Percentiles rank a stretch among this genome's conserved stretches.
Evolutionary conservation across 2,113 vertebrate genomes (phyloP).

Genomic region (Chaenocephalus aceratus): DNA sequence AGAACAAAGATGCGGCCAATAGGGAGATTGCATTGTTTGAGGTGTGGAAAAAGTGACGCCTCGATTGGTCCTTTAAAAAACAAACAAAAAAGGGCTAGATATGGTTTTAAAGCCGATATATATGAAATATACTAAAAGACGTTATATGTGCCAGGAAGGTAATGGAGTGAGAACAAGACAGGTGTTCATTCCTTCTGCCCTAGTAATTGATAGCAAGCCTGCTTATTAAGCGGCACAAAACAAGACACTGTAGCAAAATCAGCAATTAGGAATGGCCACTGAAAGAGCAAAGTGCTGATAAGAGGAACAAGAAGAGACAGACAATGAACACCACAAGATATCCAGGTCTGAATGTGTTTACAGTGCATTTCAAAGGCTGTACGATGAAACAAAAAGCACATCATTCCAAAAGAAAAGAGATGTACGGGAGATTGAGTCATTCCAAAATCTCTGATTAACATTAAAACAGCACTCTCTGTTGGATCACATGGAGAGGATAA

Average conservation of each 20-base stretch:
- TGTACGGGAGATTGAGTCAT: neutral
- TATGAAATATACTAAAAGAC: slow-evolving; percentile 55
- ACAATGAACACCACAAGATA: neutral
- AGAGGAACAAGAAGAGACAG: neutral
- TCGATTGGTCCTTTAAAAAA: slow-evolving; percentile 24
- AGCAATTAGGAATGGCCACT: slow-evolving; percentile 49
- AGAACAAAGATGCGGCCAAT: slow-evolving; percentile 50
- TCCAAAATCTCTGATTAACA: slow-evolving; percentile 21
- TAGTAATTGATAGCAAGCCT: slow-evolving; percentile 63
- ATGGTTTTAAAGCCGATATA: slow-evolving; percentile 21
- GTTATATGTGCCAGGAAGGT: slow-evolving; percentile 46
- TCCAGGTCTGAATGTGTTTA: slow-evolving; percentile 10
- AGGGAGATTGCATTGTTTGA: slow-evolving; percentile 25
- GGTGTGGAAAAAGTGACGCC: slow-evolving; percentile 41
- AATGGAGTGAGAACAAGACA: slow-evolving; percentile 69
- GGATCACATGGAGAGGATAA: slow-evolving; percentile 55
- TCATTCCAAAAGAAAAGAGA: neutral
- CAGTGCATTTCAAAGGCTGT: neutral
- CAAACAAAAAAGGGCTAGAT: slow-evolving; percentile 6
- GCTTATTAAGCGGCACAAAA: slow-evolving; percentile 51
- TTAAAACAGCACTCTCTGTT: slow-evolving; percentile 3
- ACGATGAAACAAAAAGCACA: neutral
- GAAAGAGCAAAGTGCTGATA: slow-evolving; percentile 38
- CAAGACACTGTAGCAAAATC: slow-evolving; percentile 56
- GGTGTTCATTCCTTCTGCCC: slow-evolving; percentile 68